Evolutionary conservation across 2,888 invertebrate genomes (phyloP).

Genomic region (Poecilobothrus nobilitatus): DNA sequence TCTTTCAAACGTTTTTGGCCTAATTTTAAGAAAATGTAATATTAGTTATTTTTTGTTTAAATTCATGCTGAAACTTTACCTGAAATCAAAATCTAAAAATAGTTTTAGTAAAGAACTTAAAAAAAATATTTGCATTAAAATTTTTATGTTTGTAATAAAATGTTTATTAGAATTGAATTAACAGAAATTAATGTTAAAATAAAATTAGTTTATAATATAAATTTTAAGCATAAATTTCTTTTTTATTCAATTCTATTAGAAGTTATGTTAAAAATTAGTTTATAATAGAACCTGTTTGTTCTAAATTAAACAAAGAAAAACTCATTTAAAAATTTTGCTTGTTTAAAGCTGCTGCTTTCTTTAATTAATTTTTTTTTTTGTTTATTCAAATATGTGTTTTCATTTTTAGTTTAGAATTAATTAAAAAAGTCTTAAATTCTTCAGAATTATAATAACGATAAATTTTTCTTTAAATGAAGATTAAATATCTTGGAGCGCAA

Average conservation of each 20-base stretch:
- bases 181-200: not conserved
- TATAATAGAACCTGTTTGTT: too few relatives aligned
- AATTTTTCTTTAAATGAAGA: too few relatives aligned
- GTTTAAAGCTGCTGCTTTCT: too few relatives aligned
- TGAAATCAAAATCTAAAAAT: conserved; percentile 8
- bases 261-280: too few relatives aligned
- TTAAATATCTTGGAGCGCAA: too few relatives aligned
- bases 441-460: too few relatives aligned
- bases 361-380: too few relatives aligned
- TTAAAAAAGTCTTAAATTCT: too few relatives aligned
- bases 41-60: conserved; percentile 1
- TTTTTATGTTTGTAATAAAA: not conserved
- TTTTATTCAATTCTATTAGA: not conserved
- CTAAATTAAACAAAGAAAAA: too few relatives aligned
- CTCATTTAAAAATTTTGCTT: too few relatives aligned
- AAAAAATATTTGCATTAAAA: not conserved
- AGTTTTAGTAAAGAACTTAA: not conserved
- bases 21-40: conserved; percentile 22
- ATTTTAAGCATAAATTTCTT: conserved; percentile 4
- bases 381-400: too few relatives aligned
- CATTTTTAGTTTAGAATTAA: too few relatives aligned
- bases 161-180: not conserved
- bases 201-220: not conserved
- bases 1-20: conserved; percentile 37
- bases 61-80: not conserved